A percentile compares a stretch with the other conserved stretches of the same genome.
phyloP scores from a whole-genome alignment of 2,113 vertebrate species.

The Ovis canadensis region DNA sequence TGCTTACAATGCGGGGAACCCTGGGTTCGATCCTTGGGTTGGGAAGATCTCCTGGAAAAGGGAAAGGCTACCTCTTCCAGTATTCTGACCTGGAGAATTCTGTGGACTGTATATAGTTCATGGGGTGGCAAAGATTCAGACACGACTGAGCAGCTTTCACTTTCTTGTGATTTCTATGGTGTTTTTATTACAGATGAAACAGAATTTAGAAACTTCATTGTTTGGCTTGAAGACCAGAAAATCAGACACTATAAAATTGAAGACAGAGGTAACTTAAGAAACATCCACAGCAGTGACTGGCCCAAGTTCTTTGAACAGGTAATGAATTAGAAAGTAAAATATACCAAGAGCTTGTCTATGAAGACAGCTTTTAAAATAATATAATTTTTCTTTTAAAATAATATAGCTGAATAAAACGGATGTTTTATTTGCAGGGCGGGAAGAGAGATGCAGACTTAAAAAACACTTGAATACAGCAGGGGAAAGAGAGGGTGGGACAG shows the following conservation, averaged over 20 bases:
- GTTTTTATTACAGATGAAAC: constrained; percentile 88
- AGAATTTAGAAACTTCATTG: constrained; percentile 96
- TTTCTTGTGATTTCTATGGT: neutral
- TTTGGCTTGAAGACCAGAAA: constrained; percentile 99
- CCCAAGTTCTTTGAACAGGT: constrained; percentile 93
- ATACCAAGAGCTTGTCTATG: neutral
- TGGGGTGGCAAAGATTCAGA: neutral
- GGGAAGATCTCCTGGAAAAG: neutral
- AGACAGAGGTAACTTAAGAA: constrained; percentile 94
- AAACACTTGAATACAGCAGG: neutral
- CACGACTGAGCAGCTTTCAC: neutral
- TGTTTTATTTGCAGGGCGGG: neutral
- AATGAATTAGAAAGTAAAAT: constrained; percentile 36
- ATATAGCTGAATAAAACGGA: neutral
- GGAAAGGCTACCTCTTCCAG: neutral
- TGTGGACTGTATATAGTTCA: neutral
- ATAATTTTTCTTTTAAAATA: neutral
- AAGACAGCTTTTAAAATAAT: constrained; percentile 1
- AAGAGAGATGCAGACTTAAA: neutral
- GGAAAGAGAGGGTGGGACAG: neutral
- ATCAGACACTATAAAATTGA: constrained; percentile 98
- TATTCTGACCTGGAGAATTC: neutral
- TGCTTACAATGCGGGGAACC: neutral
- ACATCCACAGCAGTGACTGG: constrained; percentile 95
- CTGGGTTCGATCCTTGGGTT: neutral